Evolutionary conservation across 2,113 vertebrate species (phyloP).

Genomic region (Pachypanchax playfairii): DNA sequence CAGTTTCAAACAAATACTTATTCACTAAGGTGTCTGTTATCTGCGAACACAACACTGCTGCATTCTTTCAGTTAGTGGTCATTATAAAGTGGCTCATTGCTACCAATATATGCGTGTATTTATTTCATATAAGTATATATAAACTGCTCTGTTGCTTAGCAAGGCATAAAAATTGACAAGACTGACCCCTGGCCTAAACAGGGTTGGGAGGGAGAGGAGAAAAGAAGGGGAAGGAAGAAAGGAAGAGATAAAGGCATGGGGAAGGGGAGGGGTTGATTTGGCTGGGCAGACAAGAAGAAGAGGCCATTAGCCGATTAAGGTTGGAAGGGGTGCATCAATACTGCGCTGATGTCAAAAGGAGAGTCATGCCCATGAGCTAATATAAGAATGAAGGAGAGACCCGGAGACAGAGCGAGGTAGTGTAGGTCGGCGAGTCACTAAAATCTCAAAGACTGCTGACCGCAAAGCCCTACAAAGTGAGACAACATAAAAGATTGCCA

Average conservation of each 20-base stretch:
- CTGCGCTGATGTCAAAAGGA: conserved; percentile 74
- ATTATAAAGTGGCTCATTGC: not conserved
- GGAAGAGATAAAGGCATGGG: conserved; percentile 58
- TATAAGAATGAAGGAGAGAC: conserved; percentile 60
- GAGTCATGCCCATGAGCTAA: conserved; percentile 72
- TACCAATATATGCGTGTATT: not conserved
- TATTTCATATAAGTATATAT: conserved; percentile 36
- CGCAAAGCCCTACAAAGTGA: conserved; percentile 52
- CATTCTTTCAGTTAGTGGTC: not conserved
- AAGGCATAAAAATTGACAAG: conserved; percentile 79
- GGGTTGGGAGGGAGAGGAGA: conserved; percentile 54
- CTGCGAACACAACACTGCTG: not conserved
- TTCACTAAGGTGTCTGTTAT: no score
- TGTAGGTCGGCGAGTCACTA: conserved; percentile 60
- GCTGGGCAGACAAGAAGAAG: conserved; percentile 66
- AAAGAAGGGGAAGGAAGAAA: conserved; percentile 55
- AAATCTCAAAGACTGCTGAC: conserved; percentile 56
- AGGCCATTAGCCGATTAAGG: conserved; percentile 84
- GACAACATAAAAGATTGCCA: conserved; percentile 49
- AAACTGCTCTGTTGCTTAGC: conserved; percentile 76
- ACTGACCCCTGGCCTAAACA: conserved; percentile 69
- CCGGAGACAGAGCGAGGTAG: conserved; percentile 31
- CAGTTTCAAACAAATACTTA: not conserved
- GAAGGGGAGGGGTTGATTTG: conserved; percentile 65
- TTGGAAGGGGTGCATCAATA: conserved; percentile 78